Conservation (phyloP, 2,888 invertebrate genomes). For the Rotaria sp. region DNA sequence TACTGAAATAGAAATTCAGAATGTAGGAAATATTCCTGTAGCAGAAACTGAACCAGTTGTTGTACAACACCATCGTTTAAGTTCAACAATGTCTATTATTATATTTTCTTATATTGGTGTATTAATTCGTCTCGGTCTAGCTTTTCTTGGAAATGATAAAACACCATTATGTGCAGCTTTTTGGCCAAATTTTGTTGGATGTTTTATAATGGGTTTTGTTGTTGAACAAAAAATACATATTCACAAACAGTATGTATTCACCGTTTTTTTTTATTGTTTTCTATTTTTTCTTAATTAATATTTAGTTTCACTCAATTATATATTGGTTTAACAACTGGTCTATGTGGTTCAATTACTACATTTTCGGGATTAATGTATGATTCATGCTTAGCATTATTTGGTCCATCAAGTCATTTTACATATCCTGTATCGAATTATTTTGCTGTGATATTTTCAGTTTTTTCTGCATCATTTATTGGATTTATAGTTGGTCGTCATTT, state of each 20-base stretch:
- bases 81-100: background rate
- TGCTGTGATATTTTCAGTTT: background rate
- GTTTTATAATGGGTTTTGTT: background rate
- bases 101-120: background rate
- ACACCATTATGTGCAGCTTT: background rate
- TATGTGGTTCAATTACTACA: conserved; percentile 13
- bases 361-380: conserved; percentile 9
- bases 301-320: background rate
- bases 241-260: background rate
- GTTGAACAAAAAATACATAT: background rate
- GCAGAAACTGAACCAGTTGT: background rate
- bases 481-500: background rate
- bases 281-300: background rate
- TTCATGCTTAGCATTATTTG: background rate
- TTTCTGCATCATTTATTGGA: background rate
- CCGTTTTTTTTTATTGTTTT: background rate
- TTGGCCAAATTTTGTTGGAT: conserved; percentile 16
- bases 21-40: background rate
- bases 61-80: background rate
- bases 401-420: background rate
- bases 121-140: background rate
- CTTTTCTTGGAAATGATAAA: background rate
- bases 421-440: conserved; percentile 17
- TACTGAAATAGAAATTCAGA: background rate
- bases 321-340: conserved; percentile 2